These are phyloP conservation scores for Parazoanthus atlanticus DNA, from an alignment of 92 coral and sea anemone genomes.

Conservation along the genomic window DNA sequence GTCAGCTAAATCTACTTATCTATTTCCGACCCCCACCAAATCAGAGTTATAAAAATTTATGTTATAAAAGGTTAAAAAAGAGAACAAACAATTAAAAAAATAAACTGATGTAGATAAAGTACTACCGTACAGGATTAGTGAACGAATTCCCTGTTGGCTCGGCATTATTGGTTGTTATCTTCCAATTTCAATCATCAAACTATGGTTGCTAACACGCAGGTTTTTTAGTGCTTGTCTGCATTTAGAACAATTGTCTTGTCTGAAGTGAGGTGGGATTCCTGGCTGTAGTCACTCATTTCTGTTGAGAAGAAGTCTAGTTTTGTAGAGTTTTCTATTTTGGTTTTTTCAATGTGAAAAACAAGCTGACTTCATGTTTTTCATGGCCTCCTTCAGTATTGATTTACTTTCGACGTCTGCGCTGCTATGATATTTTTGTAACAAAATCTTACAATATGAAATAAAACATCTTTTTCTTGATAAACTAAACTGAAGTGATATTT, in stretches of 20 bases:
- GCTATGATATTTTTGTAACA: conserved; percentile 2
- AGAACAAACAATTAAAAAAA: too few relatives aligned
- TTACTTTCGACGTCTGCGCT: not conserved
- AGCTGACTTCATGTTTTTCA: not conserved
- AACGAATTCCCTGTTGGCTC: not conserved
- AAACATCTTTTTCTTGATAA: not conserved
- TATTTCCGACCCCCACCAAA: too few relatives aligned
- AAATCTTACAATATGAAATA: not conserved
- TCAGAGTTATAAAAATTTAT: too few relatives aligned
- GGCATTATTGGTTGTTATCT: not conserved
- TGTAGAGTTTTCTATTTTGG: not conserved
- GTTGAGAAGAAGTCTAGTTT: not conserved
- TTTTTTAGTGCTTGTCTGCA: not conserved
- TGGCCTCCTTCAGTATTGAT: not conserved
- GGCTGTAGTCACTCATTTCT: not conserved
- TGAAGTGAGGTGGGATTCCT: not conserved
- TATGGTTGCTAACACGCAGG: not conserved
- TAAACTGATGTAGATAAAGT: too few relatives aligned
- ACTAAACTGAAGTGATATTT: not conserved
- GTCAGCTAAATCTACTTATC: too few relatives aligned
- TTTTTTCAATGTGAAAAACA: not conserved
- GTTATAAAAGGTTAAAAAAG: too few relatives aligned
- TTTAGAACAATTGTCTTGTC: too few relatives aligned
- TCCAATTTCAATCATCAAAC: not conserved
- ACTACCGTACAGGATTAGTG: too few relatives aligned